A percentile compares a stretch with the other conserved stretches of the same genome.
Evolutionary conservation across 2,113 vertebrate genomes (phyloP).

Genomic region (Gymnocephalus cernua): DNA sequence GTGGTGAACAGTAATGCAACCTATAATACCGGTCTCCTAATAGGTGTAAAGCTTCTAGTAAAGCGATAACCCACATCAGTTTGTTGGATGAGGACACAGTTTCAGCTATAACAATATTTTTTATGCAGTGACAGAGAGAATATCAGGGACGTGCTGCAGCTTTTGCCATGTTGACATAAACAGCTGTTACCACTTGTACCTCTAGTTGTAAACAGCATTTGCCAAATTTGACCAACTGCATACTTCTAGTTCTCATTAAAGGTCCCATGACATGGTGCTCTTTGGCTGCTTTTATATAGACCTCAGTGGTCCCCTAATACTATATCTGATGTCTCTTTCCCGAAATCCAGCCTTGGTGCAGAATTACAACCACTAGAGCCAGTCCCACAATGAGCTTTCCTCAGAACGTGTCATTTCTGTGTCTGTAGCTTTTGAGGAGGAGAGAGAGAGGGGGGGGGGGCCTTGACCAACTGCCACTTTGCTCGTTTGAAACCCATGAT

Average conservation of each 20-base stretch:
- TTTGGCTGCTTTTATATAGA: too few species aligned
- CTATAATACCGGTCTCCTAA: background rate
- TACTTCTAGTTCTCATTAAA: background rate
- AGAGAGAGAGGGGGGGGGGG: too few species aligned
- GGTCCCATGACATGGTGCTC: too few species aligned
- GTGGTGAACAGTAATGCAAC: slow-evolving; percentile 14
- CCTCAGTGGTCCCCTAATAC: too few species aligned
- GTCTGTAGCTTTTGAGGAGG: too few species aligned
- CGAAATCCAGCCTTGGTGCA: too few species aligned
- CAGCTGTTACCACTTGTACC: background rate
- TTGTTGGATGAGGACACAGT: slow-evolving; percentile 16
- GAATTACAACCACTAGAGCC: too few species aligned
- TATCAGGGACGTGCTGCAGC: background rate
- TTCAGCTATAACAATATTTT: background rate
- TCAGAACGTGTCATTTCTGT: too few species aligned
- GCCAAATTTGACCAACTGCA: background rate
- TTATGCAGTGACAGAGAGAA: background rate
- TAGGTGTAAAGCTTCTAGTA: background rate
- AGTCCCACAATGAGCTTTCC: too few species aligned
- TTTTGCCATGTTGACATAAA: background rate
- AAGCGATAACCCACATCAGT: background rate
- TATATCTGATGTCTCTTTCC: too few species aligned
- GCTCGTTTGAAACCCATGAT: too few species aligned
- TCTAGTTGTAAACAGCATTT: background rate
- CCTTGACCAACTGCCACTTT: too few species aligned